Base-by-base conservation (phyloP, 2,797 vertebrate species). In the Spea hammondii region DNA sequence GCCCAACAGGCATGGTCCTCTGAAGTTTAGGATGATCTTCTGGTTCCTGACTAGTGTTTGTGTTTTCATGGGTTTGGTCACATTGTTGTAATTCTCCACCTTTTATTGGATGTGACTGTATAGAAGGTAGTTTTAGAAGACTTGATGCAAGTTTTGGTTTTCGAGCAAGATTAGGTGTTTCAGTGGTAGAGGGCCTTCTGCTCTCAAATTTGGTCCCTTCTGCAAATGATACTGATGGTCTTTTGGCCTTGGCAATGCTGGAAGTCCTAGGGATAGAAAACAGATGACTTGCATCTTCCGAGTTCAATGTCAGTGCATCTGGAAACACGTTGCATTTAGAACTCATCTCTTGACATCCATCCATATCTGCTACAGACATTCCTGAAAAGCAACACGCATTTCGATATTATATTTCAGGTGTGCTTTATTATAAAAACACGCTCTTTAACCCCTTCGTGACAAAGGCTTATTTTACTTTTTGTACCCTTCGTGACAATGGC, bases 151-250 rank as follows among this genome's bases (percentile, higher is more conserved):
- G 79, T 86, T 96, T 98, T 45, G 94, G 86, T 86, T 97, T 98
- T 83, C 89, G 74, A 8, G 87, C 32, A 0, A 88, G 84, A 72
- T 88, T 87, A 7, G 87, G 83, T 1, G 88, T 86, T 54, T 98
- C 96, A 5, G 90, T 91, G 76, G 84, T 84, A 0, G 94, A 94
- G 59, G 90, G 90, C 3, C 86, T 86, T 45, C 87, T 82, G 78
- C 92, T 92, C 83, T 94, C 95, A 70, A 99, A 99, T 83, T 95
- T 96, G 0, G 97, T 99, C 11, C 97, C 97, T 86, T 99, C 96
- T 0, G 98, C 97, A n/a, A 99, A 99, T 60, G 97, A 99, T 70
- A 99, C 97, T 0, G 97, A 98, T 0, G 97, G 97, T 0, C 96
- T 88, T 88, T 98, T 98, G 85, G 95, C 89, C 85, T 96, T 96